These are phyloP conservation scores for Vulpes lagopus DNA, from an alignment of 2,113 vertebrate species.

Conservation along the genomic window DNA sequence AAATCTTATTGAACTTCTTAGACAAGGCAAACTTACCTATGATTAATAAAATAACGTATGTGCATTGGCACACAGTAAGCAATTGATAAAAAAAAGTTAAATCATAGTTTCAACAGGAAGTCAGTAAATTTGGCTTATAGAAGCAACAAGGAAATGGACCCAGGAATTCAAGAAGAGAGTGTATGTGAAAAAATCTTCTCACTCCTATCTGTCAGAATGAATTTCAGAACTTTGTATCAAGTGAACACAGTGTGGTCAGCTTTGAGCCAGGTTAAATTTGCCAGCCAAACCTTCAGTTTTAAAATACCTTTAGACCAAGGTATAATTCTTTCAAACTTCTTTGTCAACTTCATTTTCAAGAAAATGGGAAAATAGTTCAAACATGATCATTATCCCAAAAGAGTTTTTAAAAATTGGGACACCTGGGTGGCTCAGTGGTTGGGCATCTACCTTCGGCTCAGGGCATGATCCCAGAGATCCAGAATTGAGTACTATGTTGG, in stretches of 20 bases:
- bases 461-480: too few species aligned
- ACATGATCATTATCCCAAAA: not conserved
- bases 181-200: conserved; percentile 3
- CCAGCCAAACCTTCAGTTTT: not conserved
- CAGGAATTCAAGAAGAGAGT: not conserved
- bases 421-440: too few species aligned
- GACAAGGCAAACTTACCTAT: not conserved
- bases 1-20: not conserved
- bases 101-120: not conserved
- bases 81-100: not conserved
- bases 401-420: not conserved
- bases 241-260: not conserved
- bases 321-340: not conserved
- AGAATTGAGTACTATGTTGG: too few species aligned
- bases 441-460: too few species aligned
- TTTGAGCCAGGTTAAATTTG: not conserved
- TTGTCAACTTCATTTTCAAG: not conserved
- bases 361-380: not conserved
- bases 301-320: not conserved
- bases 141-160: not conserved
- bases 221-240: not conserved
- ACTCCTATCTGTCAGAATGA: not conserved
- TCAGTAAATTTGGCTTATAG: not conserved
- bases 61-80: not conserved
- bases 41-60: not conserved